A percentile compares a stretch with the other conserved stretches of the same genome.
These are phyloP conservation scores for Cephus sareptanus DNA, from an alignment of 2,888 invertebrate species.

Conservation along the genomic window DNA sequence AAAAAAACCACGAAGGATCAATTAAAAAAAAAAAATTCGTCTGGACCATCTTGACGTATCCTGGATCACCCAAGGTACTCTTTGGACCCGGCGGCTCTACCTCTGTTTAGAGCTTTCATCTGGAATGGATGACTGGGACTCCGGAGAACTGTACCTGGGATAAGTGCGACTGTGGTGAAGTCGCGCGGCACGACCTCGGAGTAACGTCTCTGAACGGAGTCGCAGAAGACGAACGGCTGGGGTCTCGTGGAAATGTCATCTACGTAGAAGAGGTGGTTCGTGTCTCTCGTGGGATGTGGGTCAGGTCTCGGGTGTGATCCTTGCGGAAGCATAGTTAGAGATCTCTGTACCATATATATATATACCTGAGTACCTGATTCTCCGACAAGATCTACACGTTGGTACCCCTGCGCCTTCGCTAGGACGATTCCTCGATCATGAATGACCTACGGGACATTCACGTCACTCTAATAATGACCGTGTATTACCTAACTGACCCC, in stretches of 20 bases:
- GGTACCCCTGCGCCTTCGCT: neutral
- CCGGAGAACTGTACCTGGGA: neutral
- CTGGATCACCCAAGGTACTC: neutral
- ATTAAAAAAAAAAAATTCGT: neutral
- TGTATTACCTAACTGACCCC: constrained; percentile 40
- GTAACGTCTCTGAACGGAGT: neutral
- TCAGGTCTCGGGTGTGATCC: constrained; percentile 49
- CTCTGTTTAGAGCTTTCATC: neutral
- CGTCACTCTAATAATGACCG: constrained; percentile 45
- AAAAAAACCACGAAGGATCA: neutral
- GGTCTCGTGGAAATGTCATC: constrained; percentile 43
- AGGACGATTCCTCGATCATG: constrained; percentile 22
- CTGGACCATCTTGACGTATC: neutral
- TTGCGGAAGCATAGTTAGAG: constrained; percentile 2
- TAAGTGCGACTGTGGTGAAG: neutral
- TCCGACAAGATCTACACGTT: neutral
- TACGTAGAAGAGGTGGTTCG: constrained; percentile 42
- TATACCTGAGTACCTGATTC: neutral
- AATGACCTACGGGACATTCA: constrained; percentile 41
- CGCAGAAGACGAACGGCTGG: neutral
- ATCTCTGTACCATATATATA: neutral
- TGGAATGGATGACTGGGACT: neutral
- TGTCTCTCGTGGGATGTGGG: constrained; percentile 54
- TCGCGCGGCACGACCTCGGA: neutral
- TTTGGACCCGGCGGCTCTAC: neutral